A percentile compares a stretch with the other conserved stretches of the same genome.
These are phyloP conservation scores for Lemur catta DNA, from an alignment of 2,797 vertebrate genomes.

Conservation along the genomic window DNA sequence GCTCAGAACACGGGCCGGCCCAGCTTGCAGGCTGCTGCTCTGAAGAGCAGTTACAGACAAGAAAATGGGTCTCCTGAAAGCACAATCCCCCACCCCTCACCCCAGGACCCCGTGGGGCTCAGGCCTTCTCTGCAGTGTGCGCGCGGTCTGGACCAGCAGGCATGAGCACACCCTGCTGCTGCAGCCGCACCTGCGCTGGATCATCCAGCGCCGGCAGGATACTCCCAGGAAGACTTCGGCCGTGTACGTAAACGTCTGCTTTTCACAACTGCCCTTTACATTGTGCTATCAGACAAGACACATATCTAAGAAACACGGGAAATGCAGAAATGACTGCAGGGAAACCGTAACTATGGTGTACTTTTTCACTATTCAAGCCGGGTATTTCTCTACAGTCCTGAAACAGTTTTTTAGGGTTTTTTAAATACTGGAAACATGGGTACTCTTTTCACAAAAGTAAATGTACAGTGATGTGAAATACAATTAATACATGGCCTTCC, in stretches of 20 bases:
- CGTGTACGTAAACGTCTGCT: not conserved
- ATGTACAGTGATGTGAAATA: slow-evolving; percentile 95
- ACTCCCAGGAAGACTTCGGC: not conserved
- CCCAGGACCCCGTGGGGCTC: not conserved
- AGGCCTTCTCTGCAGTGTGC: not conserved
- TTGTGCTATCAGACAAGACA: not conserved
- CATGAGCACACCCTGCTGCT: not conserved
- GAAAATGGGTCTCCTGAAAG: not conserved
- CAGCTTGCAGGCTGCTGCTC: not conserved
- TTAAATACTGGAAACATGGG: slow-evolving; percentile 94
- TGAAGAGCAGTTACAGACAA: not conserved
- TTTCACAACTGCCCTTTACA: not conserved
- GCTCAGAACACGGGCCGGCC: too few species aligned
- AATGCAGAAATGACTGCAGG: not conserved
- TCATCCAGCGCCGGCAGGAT: not conserved
- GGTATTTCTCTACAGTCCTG: slow-evolving; percentile 97
- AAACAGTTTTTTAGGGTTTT: slow-evolving; percentile 89
- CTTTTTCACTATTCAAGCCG: slow-evolving; percentile 89
- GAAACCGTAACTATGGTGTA: not conserved
- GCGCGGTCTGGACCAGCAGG: not conserved
- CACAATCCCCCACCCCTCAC: too few species aligned
- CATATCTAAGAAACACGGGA: not conserved
- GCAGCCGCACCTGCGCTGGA: not conserved
- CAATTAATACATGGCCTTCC: slow-evolving; percentile 90
- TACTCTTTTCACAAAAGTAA: slow-evolving; percentile 93